Evolutionary conservation across 2,888 invertebrate genomes (phyloP), one percentile per base, ranked within the genome.

Genomic region (Torymus texanus): DNA sequence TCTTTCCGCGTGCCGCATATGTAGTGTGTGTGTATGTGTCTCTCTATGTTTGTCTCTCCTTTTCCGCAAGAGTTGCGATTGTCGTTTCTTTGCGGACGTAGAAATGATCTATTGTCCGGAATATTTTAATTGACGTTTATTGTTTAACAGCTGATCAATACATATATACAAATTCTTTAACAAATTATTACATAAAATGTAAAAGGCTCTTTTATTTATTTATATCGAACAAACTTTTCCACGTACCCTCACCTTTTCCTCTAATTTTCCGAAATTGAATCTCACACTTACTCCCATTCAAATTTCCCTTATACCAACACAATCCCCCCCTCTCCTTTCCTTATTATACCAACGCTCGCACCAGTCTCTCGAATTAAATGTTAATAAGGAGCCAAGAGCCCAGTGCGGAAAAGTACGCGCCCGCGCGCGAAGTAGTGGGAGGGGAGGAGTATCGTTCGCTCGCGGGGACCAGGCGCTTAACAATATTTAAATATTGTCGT

Each of bases 401-500:
- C 41, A 1, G 10, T 18, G 21, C 0, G 62, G 62, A 62, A 66
- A 55, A 78, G 56, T 67, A 55, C 18, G 50, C 51, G 29, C 53
- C 58, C 5, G 5, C 21, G 10, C 12, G 63, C 14, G 58, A 13
- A 63, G 56, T 14, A 8, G 14, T n/a, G 24, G 29, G 55, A 55
- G 16, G 67, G 21, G 58, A 58, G 21, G 58, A 58, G 50, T 68
- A 68, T 41, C 63, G 65, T 61, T 41, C n/a, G 29, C 11, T 51
- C 11, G 41, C n/a, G 82, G 41, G 41, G 41, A 41, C 41, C 41
- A 84, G 84, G 82, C 83, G 85, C 86, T 87, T 86, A 87, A 88
- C 87, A 88, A 87, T 87, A 87, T 88, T 88, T 87, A 87, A 88
- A 88, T 87, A 87, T 88, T 86, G 87, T 87, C 85, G 81, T 81